phyloP scores from a whole-genome alignment of 2,797 vertebrate species.

The Strix occidentalis region DNA sequence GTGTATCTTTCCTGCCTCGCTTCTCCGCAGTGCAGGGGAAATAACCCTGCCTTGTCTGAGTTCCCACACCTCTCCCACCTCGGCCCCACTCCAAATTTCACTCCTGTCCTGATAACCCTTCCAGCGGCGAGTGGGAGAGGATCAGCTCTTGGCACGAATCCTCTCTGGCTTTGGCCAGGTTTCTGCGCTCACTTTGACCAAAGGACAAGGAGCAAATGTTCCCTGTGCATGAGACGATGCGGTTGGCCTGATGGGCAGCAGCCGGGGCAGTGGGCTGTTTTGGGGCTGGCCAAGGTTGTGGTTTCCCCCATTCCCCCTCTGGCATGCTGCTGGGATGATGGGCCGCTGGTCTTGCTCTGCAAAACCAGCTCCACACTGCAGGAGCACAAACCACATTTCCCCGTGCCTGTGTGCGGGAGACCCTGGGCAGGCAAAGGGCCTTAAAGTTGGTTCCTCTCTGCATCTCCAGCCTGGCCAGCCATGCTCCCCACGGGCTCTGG shows the following conservation, averaged over 20 bases:
- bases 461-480: neutral
- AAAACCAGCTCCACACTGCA: neutral
- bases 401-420: accelerated
- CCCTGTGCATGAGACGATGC: neutral
- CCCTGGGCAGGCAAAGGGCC: neutral
- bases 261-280: neutral
- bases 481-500: accelerated
- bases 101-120: slow-evolving; percentile 51
- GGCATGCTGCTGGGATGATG: neutral
- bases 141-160: neutral
- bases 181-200: neutral
- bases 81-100: slow-evolving; percentile 3
- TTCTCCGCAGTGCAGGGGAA: neutral
- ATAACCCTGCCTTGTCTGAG: slow-evolving; percentile 1
- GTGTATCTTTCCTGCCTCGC: slow-evolving; percentile 51
- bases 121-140: neutral
- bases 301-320: neutral
- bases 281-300: accelerated
- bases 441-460: accelerated
- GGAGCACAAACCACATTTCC: accelerated
- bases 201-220: neutral
- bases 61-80: slow-evolving; percentile 69
- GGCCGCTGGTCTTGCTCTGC: neutral
- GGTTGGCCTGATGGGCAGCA: accelerated
- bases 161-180: neutral